A percentile compares a stretch with the other conserved stretches of the same genome.
Evolutionary conservation across 2,797 vertebrate genomes (phyloP).

Genomic region (Carduelis carduelis): DNA sequence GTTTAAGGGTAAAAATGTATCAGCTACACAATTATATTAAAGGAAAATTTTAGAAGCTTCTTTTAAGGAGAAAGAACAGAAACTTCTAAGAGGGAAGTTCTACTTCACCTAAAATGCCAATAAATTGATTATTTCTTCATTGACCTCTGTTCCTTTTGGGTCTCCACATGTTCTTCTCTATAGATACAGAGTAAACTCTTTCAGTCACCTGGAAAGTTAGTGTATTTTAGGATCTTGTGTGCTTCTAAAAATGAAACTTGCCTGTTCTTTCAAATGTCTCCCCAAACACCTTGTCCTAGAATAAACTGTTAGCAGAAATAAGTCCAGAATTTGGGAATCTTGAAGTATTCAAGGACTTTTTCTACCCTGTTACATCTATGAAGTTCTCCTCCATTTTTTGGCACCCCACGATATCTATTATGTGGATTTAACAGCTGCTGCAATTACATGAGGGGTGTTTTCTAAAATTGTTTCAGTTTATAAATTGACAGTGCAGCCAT

Average conservation of each 20-base stretch:
- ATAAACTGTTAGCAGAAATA: background rate
- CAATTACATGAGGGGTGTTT: background rate
- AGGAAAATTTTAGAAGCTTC: background rate
- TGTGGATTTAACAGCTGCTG: background rate
- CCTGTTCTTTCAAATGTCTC: background rate
- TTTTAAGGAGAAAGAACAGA: background rate
- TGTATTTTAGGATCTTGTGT: background rate
- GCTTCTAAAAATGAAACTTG: background rate
- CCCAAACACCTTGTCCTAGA: background rate
- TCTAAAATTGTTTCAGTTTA: background rate
- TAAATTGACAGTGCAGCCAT: background rate
- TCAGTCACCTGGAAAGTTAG: background rate
- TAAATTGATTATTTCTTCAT: background rate
- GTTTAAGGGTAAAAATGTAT: background rate
- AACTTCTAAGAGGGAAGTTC: background rate
- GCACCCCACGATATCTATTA: accelerated
- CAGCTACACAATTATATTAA: background rate
- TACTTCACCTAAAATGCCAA: background rate
- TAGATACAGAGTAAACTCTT: background rate
- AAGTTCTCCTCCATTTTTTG: background rate
- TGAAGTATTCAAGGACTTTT: background rate
- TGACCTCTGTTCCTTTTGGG: background rate
- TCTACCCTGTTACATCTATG: background rate
- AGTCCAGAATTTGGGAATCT: background rate
- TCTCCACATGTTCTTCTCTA: background rate